phyloP scores from a whole-genome alignment of 2,888 invertebrate genomes.

The Lucinisca nassula region DNA sequence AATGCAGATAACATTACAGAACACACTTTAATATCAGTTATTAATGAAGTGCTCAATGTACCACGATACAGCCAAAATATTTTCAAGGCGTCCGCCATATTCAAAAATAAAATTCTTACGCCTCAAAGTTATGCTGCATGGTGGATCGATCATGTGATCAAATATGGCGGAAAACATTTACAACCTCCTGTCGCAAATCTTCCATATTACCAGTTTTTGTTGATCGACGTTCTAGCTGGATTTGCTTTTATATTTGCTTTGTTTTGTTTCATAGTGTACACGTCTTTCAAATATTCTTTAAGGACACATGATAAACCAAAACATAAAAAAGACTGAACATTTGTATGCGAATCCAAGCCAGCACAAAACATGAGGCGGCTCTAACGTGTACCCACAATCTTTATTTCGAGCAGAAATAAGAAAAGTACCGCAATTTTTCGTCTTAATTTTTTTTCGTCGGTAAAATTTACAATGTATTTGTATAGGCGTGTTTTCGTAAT shows the following conservation, averaged over 20 bases:
- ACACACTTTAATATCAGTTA: neutral
- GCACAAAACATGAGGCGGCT: too few species aligned
- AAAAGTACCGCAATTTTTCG: too few species aligned
- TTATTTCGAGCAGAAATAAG: too few species aligned
- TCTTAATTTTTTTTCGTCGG: too few species aligned
- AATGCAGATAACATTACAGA: neutral
- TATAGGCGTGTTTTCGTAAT: too few species aligned
- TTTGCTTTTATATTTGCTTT: neutral
- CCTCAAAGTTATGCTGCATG: neutral
- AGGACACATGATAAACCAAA: too few species aligned
- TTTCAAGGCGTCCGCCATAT: neutral
- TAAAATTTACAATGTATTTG: too few species aligned
- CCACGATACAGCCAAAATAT: neutral
- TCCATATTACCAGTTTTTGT: neutral
- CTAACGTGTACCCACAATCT: too few species aligned
- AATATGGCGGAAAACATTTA: neutral
- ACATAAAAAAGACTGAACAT: too few species aligned
- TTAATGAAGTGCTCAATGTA: neutral
- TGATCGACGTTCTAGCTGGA: neutral
- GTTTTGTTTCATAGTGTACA: too few species aligned
- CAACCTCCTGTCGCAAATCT: neutral
- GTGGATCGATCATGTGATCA: neutral
- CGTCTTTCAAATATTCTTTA: too few species aligned
- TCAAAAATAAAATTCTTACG: neutral
- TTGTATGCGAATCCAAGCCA: too few species aligned